A percentile compares a stretch with the other conserved stretches of the same genome.
Conservation (phyloP, 2,888 invertebrate species). For the Scrobipalpa costella region DNA sequence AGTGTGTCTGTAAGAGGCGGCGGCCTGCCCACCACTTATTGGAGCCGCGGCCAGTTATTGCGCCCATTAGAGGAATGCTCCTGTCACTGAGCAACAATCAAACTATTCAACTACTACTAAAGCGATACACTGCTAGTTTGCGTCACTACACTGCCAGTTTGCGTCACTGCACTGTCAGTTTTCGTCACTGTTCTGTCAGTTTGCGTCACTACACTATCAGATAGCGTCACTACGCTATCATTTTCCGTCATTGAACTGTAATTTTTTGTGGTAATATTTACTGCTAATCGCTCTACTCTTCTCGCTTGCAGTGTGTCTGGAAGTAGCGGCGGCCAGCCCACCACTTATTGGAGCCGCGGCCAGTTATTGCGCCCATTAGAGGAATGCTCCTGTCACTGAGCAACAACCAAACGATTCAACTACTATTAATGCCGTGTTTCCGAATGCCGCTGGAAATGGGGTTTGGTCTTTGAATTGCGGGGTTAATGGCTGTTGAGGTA, state of each 20-base stretch:
- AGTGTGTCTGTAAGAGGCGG: too few species aligned
- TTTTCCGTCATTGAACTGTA: background rate
- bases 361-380: conserved; percentile 59
- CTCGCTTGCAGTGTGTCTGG: background rate
- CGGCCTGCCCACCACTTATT: too few species aligned
- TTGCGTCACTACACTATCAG: too few species aligned
- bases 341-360: conserved; percentile 61
- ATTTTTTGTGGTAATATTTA: background rate
- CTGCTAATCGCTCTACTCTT: background rate
- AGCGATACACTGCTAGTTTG: too few species aligned
- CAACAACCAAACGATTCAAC: conserved; percentile 31
- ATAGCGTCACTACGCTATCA: too few species aligned
- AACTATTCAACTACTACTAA: too few species aligned
- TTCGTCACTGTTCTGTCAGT: too few species aligned
- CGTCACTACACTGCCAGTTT: too few species aligned
- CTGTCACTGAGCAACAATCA: too few species aligned
- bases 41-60: too few species aligned
- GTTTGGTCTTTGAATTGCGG: background rate
- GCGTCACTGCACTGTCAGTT: too few species aligned
- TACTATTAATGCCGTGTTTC: conserved; percentile 12
- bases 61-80: too few species aligned
- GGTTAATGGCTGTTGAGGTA: background rate
- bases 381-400: conserved; percentile 44
- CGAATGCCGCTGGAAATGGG: background rate
- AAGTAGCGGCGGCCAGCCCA: conserved; percentile 31